A percentile compares a stretch with the other conserved stretches of the same genome.
Conservation (phyloP, 2,888 invertebrate species). For the Candidula unifasciata region DNA sequence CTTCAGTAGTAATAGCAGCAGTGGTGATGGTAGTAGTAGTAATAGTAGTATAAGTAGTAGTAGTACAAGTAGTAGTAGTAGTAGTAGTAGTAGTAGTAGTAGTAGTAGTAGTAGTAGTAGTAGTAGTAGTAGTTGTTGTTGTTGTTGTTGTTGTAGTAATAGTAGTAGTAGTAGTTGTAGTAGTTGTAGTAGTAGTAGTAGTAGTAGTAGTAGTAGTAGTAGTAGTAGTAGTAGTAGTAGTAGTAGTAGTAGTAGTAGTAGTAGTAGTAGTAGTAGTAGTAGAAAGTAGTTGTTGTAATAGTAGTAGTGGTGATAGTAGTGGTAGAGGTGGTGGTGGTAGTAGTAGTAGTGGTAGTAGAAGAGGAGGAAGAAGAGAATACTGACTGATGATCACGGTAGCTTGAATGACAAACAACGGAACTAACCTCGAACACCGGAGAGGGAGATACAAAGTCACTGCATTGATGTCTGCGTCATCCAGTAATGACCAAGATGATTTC, state of each 20-base stretch:
- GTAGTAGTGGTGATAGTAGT: too few species aligned
- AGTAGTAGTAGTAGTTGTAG: neutral
- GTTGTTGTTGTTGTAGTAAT: neutral
- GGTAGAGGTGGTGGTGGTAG: too few species aligned
- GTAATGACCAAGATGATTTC: too few species aligned
- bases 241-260: neutral
- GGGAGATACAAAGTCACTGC: too few species aligned
- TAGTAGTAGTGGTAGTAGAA: too few species aligned
- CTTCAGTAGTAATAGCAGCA: neutral
- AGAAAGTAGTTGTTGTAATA: neutral
- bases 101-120: constrained; percentile 11
- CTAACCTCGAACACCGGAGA: too few species aligned
- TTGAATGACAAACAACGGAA: too few species aligned
- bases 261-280: neutral
- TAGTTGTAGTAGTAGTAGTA: constrained; percentile 1
- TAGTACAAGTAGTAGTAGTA: constrained; percentile 10
- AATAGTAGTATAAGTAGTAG: constrained; percentile 11
- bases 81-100: constrained; percentile 36
- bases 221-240: constrained; percentile 17
- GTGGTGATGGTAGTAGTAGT: constrained; percentile 21
- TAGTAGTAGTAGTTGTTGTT: too few species aligned
- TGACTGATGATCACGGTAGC: too few species aligned
- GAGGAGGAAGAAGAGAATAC: too few species aligned
- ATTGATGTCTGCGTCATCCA: too few species aligned
- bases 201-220: constrained; percentile 36